phyloP scores from a whole-genome alignment of 2,797 vertebrate species.

The Tadarida brasiliensis region DNA sequence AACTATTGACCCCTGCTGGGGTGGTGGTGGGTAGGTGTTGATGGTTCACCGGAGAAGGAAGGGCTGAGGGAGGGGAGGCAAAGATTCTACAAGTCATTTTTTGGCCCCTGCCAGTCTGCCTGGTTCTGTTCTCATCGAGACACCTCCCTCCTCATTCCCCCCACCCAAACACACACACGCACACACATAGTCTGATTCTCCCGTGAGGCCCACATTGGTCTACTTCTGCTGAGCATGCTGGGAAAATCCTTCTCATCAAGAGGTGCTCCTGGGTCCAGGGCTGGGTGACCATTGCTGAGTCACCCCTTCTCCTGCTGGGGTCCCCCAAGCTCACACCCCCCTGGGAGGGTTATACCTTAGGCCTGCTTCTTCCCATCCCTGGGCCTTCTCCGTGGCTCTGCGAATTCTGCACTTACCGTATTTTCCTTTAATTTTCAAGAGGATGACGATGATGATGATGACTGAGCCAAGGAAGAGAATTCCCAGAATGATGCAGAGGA shows the following conservation, averaged over 20 bases:
- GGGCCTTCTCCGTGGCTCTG: neutral
- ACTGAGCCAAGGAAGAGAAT: conserved; percentile 80
- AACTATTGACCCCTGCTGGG: conserved; percentile 60
- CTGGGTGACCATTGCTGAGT: neutral
- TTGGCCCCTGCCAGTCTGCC: neutral
- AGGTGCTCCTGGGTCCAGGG: neutral
- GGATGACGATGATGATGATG: conserved; percentile 43
- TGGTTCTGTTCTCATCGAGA: neutral
- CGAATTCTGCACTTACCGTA: conserved; percentile 72
- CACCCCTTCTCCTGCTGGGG: rapidly evolving
- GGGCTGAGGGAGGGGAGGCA: neutral
- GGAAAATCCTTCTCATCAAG: conserved; percentile 46
- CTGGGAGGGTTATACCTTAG: neutral
- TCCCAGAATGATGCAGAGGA: conserved; percentile 80
- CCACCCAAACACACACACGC: neutral
- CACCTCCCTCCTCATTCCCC: neutral
- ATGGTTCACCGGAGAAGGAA: conserved; percentile 52
- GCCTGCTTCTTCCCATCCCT: neutral
- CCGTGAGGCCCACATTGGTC: neutral
- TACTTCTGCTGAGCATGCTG: neutral
- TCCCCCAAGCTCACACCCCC: neutral
- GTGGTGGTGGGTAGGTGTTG: rapidly evolving
- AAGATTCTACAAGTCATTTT: neutral
- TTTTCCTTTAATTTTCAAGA: conserved; percentile 82
- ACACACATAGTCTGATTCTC: neutral